Base-by-base conservation (phyloP, 2,888 invertebrate genomes). In the Lamproptera curius region DNA sequence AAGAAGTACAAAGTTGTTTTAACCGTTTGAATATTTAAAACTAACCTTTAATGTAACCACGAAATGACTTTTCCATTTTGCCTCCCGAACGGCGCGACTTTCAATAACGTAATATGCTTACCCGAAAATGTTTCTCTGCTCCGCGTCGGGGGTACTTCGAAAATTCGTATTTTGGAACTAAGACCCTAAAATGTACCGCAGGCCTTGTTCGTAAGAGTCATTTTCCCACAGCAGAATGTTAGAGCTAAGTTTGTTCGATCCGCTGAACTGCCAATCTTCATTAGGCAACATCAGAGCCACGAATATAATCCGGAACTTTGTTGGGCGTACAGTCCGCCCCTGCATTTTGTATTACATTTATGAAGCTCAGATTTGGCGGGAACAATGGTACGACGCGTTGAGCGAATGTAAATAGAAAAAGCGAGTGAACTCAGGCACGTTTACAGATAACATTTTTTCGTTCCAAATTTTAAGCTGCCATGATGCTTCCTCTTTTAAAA, bases 201-300 rank as follows among this genome's bases (percentile, higher is more conserved):
- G 26, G 8, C 20, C 16, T 23, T n/a, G 5, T 28, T 34, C 26
- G 34, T 38, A 46, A 38, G 44, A 17, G 31, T 54, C 50, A 38
- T 53, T 48, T 40, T 56, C 55, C 53, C 54, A 42, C 6, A 43
- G 34, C 43, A 39, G 28, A 15, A 43, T 28, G 26, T 14, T 61
- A 58, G 51, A 59, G 60, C 53, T 57, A 68, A 70, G 68, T 72
- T 70, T 62, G 69, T 71, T 70, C 76, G 73, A 77, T 73, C 73
- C 75, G 76, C 65, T 73, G 70, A 71, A 61, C 80, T 80, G 85
- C 72, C 85, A 82, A 82, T 86, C 81, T 81, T 83, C 83, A 86
- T 86, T 85, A 84, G 61, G 61, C 58, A 58, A 65, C 59, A 68
- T 66, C 68, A 59, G 70, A 70, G 68, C 68, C 70, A 66, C 59